These are phyloP conservation scores for Boulengeromyrus knoepffleri DNA, from an alignment of 2,113 vertebrate species.

Conservation along the genomic window DNA sequence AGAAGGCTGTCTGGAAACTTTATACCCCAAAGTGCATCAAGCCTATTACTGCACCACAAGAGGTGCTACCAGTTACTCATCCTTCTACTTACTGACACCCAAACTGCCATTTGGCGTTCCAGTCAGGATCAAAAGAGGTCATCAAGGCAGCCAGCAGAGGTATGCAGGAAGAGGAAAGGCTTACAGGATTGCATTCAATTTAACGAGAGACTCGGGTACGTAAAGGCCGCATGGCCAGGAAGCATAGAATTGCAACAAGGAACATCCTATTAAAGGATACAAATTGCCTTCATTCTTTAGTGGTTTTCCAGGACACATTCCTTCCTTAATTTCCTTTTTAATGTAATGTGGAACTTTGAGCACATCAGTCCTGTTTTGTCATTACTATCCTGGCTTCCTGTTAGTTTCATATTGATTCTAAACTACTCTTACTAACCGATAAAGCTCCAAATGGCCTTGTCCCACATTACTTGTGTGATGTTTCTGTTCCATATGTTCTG, in stretches of 20 bases:
- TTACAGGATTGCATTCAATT: not conserved
- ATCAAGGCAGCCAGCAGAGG: not conserved
- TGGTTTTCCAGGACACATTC: not conserved
- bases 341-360: not conserved
- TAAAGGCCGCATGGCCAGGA: not conserved
- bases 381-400: not conserved
- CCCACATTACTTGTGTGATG: not conserved
- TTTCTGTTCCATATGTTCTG: not conserved
- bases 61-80: not conserved
- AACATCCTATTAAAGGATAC: not conserved
- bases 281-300: not conserved
- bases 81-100: not conserved
- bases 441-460: not conserved
- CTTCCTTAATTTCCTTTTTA: not conserved
- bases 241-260: not conserved
- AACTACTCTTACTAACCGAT: not conserved
- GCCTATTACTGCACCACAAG: not conserved
- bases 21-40: not conserved
- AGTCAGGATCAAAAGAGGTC: not conserved
- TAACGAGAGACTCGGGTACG: not conserved
- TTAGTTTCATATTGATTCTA: not conserved
- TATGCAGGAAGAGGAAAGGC: not conserved
- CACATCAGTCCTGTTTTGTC: not conserved
- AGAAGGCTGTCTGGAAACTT: not conserved
- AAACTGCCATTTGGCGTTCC: not conserved